Percentiles rank a stretch among this genome's conserved stretches.
Conservation (phyloP, 2,113 vertebrate genomes). For the Pseudorasbora parva region DNA sequence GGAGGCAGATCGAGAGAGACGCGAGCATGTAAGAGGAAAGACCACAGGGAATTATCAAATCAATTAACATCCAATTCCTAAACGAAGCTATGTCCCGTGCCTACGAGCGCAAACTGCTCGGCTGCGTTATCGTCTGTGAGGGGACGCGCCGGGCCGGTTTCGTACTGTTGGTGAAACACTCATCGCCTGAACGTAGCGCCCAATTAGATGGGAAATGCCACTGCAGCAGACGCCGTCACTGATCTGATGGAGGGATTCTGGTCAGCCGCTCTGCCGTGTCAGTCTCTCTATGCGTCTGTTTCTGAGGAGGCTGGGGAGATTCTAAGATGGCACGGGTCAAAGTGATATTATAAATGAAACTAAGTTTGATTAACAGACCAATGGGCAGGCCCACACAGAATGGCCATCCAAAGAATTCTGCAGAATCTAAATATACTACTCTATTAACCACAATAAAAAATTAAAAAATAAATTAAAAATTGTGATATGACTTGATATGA, state of each 20-base stretch:
- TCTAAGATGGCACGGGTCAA: background rate
- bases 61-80: slow-evolving; percentile 94
- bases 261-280: background rate
- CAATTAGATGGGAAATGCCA: slow-evolving; percentile 51
- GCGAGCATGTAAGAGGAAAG: slow-evolving; percentile 58
- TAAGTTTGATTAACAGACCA: background rate
- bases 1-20: slow-evolving; percentile 57
- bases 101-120: slow-evolving; percentile 87
- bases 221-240: slow-evolving; percentile 17
- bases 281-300: background rate
- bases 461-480: too few species aligned
- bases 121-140: slow-evolving; percentile 85
- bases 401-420: background rate
- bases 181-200: slow-evolving; percentile 36
- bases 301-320: background rate
- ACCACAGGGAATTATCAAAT: slow-evolving; percentile 89
- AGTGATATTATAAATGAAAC: background rate
- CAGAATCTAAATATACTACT: background rate
- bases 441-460: background rate
- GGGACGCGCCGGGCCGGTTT: slow-evolving; percentile 75
- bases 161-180: slow-evolving; percentile 49
- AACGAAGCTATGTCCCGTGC: slow-evolving; percentile 84
- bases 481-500: background rate
- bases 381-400: background rate
- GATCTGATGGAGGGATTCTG: slow-evolving; percentile 39